Evolutionary conservation across 2,113 vertebrate genomes (phyloP).

Genomic region (Anas platyrhynchos): DNA sequence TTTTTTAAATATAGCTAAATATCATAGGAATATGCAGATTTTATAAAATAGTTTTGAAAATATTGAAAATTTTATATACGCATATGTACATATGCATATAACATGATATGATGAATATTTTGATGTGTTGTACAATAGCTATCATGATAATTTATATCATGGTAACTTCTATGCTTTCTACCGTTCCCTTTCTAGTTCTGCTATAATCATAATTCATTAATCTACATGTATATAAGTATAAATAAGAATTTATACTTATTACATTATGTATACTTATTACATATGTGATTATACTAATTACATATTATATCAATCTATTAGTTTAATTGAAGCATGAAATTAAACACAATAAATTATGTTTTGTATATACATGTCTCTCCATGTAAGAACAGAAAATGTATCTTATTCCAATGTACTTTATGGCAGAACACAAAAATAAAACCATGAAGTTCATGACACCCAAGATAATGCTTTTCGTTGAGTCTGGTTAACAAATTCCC

Average conservation of each 20-base stretch:
- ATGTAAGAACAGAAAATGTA: background rate
- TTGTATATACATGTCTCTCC: background rate
- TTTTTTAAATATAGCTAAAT: background rate
- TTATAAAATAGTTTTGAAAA: background rate
- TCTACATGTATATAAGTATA: background rate
- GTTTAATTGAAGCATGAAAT: background rate
- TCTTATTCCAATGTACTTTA: background rate
- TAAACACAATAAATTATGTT: background rate
- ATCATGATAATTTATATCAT: background rate
- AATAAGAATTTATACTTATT: background rate
- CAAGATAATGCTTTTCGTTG: background rate
- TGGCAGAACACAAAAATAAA: background rate
- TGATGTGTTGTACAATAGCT: background rate
- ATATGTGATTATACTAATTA: background rate
- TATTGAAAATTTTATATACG: background rate
- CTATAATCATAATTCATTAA: background rate
- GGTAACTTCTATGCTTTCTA: background rate
- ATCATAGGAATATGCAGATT: background rate
- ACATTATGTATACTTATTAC: too few species aligned
- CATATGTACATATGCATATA: background rate
- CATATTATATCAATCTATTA: background rate
- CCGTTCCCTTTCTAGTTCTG: background rate
- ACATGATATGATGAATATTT: background rate
- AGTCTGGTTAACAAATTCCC: background rate
- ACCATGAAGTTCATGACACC: background rate